Percentiles rank a stretch among this genome's conserved stretches.
Evolutionary conservation across 2,113 vertebrate genomes (phyloP).

Genomic region (Lagenorhynchus albirostris): DNA sequence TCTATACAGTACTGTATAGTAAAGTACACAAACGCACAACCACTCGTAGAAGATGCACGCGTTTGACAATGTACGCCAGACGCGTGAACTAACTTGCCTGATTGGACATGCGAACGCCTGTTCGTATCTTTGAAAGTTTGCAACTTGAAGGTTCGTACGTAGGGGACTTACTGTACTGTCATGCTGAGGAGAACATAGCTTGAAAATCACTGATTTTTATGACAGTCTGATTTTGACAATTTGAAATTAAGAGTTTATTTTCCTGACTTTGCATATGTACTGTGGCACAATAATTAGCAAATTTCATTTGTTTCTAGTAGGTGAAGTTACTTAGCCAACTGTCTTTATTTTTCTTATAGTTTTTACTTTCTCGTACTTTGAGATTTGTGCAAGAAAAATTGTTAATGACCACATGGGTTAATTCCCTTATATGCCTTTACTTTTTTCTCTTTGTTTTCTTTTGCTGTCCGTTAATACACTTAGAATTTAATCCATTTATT

Average conservation of each 20-base stretch:
- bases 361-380: background rate
- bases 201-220: constrained; percentile 43
- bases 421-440: background rate
- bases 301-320: background rate
- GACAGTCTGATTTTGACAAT: constrained; percentile 19
- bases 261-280: background rate
- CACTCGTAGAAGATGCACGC: too few relatives aligned
- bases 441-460: background rate
- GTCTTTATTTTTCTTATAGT: background rate
- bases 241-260: constrained; percentile 21
- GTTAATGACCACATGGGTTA: background rate
- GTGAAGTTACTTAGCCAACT: background rate
- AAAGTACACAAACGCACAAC: too few relatives aligned
- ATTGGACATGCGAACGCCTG: too few relatives aligned
- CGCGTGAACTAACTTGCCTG: too few relatives aligned
- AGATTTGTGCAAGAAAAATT: constrained; percentile 22
- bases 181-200: background rate
- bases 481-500: background rate
- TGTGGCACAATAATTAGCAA: background rate
- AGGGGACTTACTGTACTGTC: background rate
- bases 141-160: too few relatives aligned
- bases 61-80: too few relatives aligned
- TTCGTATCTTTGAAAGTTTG: too few relatives aligned
- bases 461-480: background rate
- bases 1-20: too few relatives aligned